These are phyloP conservation scores for Muschampia plurimacula DNA, from an alignment of 2,888 invertebrate genomes.

Conservation along the genomic window DNA sequence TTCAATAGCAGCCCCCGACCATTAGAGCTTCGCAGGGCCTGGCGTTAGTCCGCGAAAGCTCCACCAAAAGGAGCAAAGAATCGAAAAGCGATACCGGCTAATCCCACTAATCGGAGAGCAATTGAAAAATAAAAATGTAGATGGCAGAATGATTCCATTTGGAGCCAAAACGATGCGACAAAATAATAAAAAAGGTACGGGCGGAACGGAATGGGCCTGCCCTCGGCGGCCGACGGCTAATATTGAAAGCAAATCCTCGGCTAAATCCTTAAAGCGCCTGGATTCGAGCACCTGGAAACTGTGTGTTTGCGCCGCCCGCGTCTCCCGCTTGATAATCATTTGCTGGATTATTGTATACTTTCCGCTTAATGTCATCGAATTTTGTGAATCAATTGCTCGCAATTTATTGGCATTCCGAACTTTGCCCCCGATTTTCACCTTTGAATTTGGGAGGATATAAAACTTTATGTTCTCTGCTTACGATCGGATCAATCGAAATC, in stretches of 20 bases:
- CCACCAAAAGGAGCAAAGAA: constrained; percentile 81
- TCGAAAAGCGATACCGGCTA: constrained; percentile 83
- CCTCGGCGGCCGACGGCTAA: constrained; percentile 79
- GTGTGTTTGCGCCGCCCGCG: constrained; percentile 70
- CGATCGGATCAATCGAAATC: too few relatives aligned
- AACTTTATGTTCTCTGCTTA: constrained; percentile 34
- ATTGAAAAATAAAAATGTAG: constrained; percentile 87
- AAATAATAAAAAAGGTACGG: constrained; percentile 84
- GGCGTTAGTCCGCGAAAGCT: constrained; percentile 73
- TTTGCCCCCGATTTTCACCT: constrained; percentile 57
- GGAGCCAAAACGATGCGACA: constrained; percentile 85
- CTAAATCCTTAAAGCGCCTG: constrained; percentile 85
- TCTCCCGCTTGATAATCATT: constrained; percentile 77
- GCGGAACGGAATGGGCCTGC: constrained; percentile 75
- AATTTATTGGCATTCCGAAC: constrained; percentile 53
- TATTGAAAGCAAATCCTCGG: constrained; percentile 86
- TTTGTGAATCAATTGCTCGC: constrained; percentile 67
- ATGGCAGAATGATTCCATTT: constrained; percentile 85
- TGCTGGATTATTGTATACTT: constrained; percentile 81
- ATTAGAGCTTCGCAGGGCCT: constrained; percentile 55
- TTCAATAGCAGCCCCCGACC: constrained; percentile 40
- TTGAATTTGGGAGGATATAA: constrained; percentile 56
- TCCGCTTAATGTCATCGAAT: constrained; percentile 75
- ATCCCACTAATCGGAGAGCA: constrained; percentile 85
- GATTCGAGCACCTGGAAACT: constrained; percentile 84